These are phyloP conservation scores for Phyllotreta cruciferae DNA, from an alignment of 2,888 invertebrate species.

Conservation along the genomic window DNA sequence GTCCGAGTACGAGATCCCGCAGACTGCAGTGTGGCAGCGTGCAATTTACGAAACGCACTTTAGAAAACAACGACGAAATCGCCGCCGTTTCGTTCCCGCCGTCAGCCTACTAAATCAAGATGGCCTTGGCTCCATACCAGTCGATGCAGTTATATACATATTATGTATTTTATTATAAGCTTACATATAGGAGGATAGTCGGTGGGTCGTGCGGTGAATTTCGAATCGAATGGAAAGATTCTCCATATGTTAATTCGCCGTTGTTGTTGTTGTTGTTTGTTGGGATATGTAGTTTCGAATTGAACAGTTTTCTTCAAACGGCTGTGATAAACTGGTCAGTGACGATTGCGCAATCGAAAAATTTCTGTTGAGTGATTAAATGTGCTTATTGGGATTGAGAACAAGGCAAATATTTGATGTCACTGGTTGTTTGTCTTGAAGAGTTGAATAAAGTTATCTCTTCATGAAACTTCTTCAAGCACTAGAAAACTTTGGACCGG, in stretches of 20 bases:
- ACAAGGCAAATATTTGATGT: too few species aligned
- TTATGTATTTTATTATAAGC: conserved; percentile 17
- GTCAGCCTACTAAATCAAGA: conserved; percentile 48
- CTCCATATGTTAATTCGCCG: background rate
- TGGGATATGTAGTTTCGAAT: too few species aligned
- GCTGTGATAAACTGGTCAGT: too few species aligned
- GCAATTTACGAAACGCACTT: conserved; percentile 31
- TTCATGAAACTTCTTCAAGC: too few species aligned
- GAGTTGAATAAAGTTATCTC: too few species aligned
- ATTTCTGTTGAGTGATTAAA: too few species aligned
- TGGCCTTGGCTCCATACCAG: conserved; percentile 52
- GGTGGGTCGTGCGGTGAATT: background rate
- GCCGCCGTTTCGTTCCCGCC: conserved; percentile 15
- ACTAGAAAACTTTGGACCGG: too few species aligned
- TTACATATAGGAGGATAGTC: conserved; percentile 2
- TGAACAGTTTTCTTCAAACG: too few species aligned
- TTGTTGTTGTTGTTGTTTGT: background rate
- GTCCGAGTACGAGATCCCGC: conserved; percentile 17
- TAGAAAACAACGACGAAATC: conserved; percentile 15
- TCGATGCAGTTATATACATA: conserved; percentile 48
- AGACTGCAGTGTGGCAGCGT: conserved; percentile 25
- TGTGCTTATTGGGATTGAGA: too few species aligned
- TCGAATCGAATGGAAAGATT: background rate
- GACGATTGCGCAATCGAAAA: too few species aligned
- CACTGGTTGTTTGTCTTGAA: too few species aligned